These are phyloP conservation scores for Caiman crocodilus DNA, from an alignment of 2,797 vertebrate genomes.

Conservation along the genomic window DNA sequence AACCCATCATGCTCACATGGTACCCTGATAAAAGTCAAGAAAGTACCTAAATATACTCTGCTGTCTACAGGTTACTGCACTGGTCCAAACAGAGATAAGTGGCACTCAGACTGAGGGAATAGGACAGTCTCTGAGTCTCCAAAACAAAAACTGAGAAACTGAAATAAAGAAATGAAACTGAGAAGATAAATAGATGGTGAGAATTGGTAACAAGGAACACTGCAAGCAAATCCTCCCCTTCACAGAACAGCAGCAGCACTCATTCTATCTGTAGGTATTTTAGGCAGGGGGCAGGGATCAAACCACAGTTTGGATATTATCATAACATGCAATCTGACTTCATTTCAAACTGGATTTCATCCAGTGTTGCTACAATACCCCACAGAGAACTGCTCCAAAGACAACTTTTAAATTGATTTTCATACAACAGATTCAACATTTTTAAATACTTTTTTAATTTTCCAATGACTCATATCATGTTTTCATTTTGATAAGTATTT, in stretches of 20 bases:
- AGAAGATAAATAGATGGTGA: background rate
- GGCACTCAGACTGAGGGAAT: background rate
- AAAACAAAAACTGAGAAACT: background rate
- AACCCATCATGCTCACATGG: background rate
- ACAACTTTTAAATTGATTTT: slow-evolving; percentile 62
- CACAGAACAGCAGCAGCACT: background rate
- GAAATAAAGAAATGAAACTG: background rate
- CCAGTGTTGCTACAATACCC: slow-evolving; percentile 61
- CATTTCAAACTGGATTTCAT: slow-evolving; percentile 62
- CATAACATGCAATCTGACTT: slow-evolving; percentile 58
- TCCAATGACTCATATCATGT: slow-evolving; percentile 3
- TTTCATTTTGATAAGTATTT: slow-evolving; percentile 49
- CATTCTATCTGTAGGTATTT: slow-evolving; percentile 33
- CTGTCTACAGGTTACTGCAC: background rate
- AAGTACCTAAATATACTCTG: background rate
- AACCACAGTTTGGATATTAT: slow-evolving; percentile 11
- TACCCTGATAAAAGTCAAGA: background rate
- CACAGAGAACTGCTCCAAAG: slow-evolving; percentile 38
- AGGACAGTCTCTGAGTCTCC: background rate
- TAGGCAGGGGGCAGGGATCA: slow-evolving; percentile 24
- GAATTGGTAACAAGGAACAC: background rate
- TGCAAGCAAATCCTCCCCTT: slow-evolving; percentile 2
- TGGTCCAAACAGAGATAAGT: background rate
- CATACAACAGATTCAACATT: slow-evolving; percentile 36
- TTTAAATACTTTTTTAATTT: slow-evolving; percentile 66